phyloP scores from a whole-genome alignment of 2,113 vertebrate genomes.

The Pterocles burchelli region DNA sequence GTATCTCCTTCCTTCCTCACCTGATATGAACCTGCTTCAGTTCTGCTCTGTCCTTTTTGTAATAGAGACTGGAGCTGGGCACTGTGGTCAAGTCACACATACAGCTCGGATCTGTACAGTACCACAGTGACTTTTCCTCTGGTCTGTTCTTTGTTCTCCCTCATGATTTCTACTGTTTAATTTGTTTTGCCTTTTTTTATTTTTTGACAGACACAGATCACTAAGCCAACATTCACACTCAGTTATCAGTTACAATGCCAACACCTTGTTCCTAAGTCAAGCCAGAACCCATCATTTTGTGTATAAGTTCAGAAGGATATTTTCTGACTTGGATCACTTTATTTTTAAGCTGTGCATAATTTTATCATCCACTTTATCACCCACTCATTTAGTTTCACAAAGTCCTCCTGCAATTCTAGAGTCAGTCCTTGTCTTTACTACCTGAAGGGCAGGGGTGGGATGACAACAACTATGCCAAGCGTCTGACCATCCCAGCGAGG shows the following conservation, averaged over 20 bases:
- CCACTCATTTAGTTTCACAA: fast-evolving
- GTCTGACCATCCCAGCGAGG: background rate
- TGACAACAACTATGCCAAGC: background rate
- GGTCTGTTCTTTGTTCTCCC: background rate
- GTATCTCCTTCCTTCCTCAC: background rate
- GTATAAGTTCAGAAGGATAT: background rate
- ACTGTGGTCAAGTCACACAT: background rate
- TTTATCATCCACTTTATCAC: background rate
- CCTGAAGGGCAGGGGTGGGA: background rate
- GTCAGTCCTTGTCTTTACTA: background rate
- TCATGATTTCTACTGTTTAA: background rate
- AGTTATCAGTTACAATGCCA: background rate
- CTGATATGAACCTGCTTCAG: background rate
- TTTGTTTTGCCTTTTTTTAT: background rate
- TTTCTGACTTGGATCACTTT: background rate
- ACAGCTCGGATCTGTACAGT: background rate
- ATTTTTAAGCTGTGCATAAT: background rate
- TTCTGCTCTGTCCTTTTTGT: background rate
- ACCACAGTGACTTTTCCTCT: background rate
- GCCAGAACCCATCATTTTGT: background rate
- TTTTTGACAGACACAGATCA: background rate
- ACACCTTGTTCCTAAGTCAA: background rate
- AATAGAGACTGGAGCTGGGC: background rate
- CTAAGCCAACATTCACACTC: background rate
- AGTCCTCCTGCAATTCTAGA: background rate